Percentiles rank a stretch among this genome's conserved stretches.
phyloP scores from a whole-genome alignment of 2,797 vertebrate species.

The Tauraco hartlaubi region DNA sequence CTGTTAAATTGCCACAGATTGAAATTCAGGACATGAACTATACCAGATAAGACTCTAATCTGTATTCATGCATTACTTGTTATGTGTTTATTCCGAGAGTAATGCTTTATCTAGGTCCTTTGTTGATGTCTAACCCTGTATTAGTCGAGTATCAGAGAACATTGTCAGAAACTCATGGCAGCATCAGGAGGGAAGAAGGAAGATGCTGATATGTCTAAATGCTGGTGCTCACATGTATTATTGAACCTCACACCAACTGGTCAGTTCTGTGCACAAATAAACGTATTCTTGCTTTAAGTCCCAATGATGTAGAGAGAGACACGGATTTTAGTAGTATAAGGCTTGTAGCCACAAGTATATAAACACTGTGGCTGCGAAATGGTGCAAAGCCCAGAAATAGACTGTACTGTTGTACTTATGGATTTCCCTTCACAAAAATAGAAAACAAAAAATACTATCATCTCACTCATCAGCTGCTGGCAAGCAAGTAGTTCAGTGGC shows the following conservation, averaged over 20 bases:
- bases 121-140: background rate
- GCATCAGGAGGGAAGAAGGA: background rate
- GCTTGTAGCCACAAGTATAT: background rate
- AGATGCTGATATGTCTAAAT: background rate
- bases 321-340: background rate
- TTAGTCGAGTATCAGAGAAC: background rate
- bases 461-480: background rate
- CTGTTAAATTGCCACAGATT: background rate
- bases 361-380: background rate
- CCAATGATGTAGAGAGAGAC: accelerated
- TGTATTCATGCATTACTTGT: background rate
- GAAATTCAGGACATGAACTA: background rate
- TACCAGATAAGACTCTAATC: background rate
- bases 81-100: background rate
- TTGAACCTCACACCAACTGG: accelerated
- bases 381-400: background rate
- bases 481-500: background rate
- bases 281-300: background rate
- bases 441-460: background rate
- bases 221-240: accelerated
- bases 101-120: background rate
- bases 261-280: background rate
- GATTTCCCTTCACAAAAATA: background rate
- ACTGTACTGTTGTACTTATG: background rate
- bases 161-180: background rate